These are phyloP conservation scores for Puma concolor DNA, from an alignment of 2,113 vertebrate species.

Conservation along the genomic window DNA sequence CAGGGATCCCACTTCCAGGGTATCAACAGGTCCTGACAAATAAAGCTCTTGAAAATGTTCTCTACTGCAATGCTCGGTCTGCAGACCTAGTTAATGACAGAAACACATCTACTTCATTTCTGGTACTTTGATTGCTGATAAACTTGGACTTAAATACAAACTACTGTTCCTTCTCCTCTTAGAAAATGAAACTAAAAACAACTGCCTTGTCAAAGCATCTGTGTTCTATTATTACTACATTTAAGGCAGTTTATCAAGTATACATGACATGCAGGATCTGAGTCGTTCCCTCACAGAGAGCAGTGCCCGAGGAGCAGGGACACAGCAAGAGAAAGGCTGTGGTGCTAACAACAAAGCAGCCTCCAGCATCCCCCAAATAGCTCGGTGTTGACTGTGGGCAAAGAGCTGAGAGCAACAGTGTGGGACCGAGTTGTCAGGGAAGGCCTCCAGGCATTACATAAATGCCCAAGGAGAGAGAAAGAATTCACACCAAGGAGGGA, in stretches of 20 bases:
- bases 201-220: background rate
- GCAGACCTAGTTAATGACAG: background rate
- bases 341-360: background rate
- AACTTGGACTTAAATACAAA: background rate
- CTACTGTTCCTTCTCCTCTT: background rate
- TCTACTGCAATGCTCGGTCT: background rate
- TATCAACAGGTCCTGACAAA: background rate
- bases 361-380: background rate
- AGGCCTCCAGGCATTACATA: slow-evolving; percentile 43
- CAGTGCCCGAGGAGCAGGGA: background rate
- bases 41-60: background rate
- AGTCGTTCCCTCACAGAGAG: background rate
- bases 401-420: background rate
- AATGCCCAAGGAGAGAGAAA: background rate
- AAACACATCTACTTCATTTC: background rate
- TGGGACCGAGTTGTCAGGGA: background rate
- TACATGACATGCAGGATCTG: too few relatives aligned
- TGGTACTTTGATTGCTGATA: background rate
- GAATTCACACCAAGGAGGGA: slow-evolving; percentile 49
- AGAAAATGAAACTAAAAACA: slow-evolving; percentile 21
- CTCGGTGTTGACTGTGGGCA: background rate
- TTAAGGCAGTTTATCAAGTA: background rate
- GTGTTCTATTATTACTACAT: background rate
- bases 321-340: background rate
- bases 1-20: background rate